A percentile compares a stretch with the other conserved stretches of the same genome.
These are phyloP conservation scores for Muscicapa adusta DNA, from an alignment of 2,113 vertebrate genomes.

Conservation along the genomic window DNA sequence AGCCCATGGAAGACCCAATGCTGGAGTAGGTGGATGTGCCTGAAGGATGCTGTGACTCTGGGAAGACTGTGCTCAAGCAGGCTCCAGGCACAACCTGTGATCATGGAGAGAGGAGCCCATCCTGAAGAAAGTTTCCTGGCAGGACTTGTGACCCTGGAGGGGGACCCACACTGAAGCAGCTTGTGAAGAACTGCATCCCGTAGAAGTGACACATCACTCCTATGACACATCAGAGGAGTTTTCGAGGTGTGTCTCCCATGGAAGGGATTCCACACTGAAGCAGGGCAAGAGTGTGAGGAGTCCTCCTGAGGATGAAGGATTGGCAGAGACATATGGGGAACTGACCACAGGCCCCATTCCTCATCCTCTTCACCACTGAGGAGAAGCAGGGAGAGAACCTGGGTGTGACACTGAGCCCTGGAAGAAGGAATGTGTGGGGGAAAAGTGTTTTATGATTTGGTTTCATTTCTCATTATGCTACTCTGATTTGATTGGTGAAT, in stretches of 20 bases:
- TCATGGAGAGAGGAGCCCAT: not conserved
- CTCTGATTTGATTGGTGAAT: not conserved
- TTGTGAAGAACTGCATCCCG: not conserved
- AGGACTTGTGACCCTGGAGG: not conserved
- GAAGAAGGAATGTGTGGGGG: not conserved
- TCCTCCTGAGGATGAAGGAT: not conserved
- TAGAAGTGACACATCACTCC: not conserved
- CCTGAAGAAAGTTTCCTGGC: not conserved
- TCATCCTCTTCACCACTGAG: not conserved
- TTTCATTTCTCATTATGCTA: not conserved
- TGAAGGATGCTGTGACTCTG: not conserved
- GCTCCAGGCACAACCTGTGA: not conserved
- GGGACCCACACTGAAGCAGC: not conserved
- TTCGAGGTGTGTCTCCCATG: rapidly evolving
- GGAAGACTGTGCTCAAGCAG: not conserved
- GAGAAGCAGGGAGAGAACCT: not conserved
- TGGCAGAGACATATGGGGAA: not conserved
- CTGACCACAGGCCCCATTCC: not conserved
- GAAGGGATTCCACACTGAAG: not conserved
- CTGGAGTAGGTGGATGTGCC: not conserved
- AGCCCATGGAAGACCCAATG: not conserved
- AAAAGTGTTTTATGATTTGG: not conserved
- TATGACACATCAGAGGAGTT: not conserved
- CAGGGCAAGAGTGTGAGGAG: not conserved
- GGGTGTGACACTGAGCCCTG: not conserved